Evolutionary conservation across 2,888 invertebrate genomes (phyloP).

Genomic region (Macropis europaea): DNA sequence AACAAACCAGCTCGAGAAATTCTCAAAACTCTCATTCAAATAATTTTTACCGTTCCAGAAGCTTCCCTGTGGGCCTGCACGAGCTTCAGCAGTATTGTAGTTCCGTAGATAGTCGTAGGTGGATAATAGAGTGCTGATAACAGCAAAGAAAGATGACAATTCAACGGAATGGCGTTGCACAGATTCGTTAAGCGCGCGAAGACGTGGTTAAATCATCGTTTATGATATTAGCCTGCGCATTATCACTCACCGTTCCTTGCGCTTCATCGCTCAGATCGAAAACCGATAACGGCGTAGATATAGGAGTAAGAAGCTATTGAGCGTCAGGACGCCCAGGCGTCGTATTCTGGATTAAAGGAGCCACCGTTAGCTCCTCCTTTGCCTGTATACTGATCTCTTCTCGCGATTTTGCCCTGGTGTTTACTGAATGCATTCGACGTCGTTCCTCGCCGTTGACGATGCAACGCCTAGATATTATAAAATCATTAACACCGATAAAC

Average conservation of each 20-base stretch:
- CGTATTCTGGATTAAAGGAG: conserved; percentile 49
- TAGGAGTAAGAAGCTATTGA: conserved; percentile 50
- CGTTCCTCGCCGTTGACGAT: conserved; percentile 2
- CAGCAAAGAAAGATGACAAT: too few relatives aligned
- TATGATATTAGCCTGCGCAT: conserved; percentile 69
- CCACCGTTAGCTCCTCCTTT: conserved; percentile 1
- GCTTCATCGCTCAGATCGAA: conserved; percentile 68
- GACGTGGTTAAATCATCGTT: conserved; percentile 69
- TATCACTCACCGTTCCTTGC: conserved; percentile 64
- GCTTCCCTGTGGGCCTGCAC: too few relatives aligned
- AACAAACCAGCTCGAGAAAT: too few relatives aligned
- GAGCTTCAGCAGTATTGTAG: too few relatives aligned
- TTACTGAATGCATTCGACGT: conserved; percentile 31
- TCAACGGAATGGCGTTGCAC: too few relatives aligned
- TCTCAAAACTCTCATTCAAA: too few relatives aligned
- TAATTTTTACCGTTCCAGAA: too few relatives aligned
- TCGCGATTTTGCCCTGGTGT: conserved; percentile 28
- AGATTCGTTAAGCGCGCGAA: neutral
- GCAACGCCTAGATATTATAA: conserved; percentile 40
- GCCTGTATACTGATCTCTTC: conserved; percentile 30
- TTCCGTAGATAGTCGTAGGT: too few relatives aligned
- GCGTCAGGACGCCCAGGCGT: conserved; percentile 29
- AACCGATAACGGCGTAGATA: conserved; percentile 58
- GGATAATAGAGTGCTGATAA: too few relatives aligned
- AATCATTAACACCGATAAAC: conserved; percentile 47